These are phyloP conservation scores for Austrolebias charrua DNA, from an alignment of 2,797 vertebrate species.

Conservation along the genomic window DNA sequence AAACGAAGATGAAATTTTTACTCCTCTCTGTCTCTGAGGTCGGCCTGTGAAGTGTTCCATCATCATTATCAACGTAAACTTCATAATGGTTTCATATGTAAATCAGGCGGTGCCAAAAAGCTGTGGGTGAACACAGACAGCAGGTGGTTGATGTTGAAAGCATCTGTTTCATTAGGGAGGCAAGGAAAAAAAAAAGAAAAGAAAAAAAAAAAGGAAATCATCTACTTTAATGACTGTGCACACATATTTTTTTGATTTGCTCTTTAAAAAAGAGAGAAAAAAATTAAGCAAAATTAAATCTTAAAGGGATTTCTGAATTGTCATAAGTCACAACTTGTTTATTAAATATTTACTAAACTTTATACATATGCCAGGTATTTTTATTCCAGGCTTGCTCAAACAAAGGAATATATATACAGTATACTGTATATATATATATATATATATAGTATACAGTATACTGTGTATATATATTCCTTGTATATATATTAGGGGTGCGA, in stretches of 20 bases:
- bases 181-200: background rate
- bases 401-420: too few species aligned
- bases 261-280: background rate
- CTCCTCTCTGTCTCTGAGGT: background rate
- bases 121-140: conserved; percentile 1
- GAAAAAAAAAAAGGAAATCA: background rate
- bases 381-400: too few species aligned
- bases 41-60: background rate
- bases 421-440: too few species aligned
- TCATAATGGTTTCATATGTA: conserved; percentile 7
- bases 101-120: conserved; percentile 4
- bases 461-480: too few species aligned
- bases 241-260: background rate
- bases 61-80: conserved; percentile 7
- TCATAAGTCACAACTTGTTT: too few species aligned
- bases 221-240: background rate
- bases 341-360: too few species aligned
- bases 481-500: too few species aligned
- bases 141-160: conserved; percentile 20
- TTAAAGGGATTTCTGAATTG: too few species aligned
- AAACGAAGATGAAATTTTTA: background rate
- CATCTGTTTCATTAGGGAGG: background rate
- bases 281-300: background rate
- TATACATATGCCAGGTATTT: too few species aligned
- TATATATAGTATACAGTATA: too few species aligned